phyloP scores from a whole-genome alignment of 1,140 invertebrate species.

The Lasioglossum baleicum region DNA sequence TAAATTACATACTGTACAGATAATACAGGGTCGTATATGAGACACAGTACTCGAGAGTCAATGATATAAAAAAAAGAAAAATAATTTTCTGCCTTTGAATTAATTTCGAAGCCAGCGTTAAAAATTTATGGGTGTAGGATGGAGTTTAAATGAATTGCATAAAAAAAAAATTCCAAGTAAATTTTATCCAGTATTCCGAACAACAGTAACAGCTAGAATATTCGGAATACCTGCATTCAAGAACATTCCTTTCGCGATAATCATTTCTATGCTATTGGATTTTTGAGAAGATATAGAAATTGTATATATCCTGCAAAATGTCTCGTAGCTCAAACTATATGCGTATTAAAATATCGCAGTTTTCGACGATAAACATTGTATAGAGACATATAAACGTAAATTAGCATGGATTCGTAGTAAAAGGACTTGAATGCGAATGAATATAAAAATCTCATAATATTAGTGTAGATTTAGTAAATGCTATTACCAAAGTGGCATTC shows the following conservation, averaged over 20 bases:
- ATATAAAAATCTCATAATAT: conserved; percentile 23
- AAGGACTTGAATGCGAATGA: conserved; percentile 26
- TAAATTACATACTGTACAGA: conserved; percentile 60
- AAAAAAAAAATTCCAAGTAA: conserved; percentile 4
- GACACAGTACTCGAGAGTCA: neutral
- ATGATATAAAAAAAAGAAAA: conserved; percentile 3
- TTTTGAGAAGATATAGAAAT: conserved; percentile 20
- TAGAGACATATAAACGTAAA: conserved; percentile 11
- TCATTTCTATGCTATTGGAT: conserved; percentile 10
- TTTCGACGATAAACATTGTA: conserved; percentile 1
- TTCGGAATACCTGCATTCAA: conserved; percentile 16
- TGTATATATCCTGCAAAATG: conserved; percentile 28
- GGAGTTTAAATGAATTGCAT: neutral
- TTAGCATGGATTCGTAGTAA: neutral
- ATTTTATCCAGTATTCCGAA: conserved; percentile 16
- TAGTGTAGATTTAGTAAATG: conserved; percentile 19
- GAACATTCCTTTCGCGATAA: neutral
- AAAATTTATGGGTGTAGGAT: neutral
- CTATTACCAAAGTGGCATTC: conserved; percentile 22
- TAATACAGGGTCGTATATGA: conserved; percentile 44
- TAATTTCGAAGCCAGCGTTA: conserved; percentile 16
- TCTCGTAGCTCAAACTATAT: conserved; percentile 7
- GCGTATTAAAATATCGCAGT: neutral
- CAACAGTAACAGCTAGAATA: conserved; percentile 14
- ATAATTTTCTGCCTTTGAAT: conserved; percentile 14